A percentile compares a stretch with the other conserved stretches of the same genome.
phyloP scores from a whole-genome alignment of 1,140 invertebrate species.

The Trichogramma pretiosum region DNA sequence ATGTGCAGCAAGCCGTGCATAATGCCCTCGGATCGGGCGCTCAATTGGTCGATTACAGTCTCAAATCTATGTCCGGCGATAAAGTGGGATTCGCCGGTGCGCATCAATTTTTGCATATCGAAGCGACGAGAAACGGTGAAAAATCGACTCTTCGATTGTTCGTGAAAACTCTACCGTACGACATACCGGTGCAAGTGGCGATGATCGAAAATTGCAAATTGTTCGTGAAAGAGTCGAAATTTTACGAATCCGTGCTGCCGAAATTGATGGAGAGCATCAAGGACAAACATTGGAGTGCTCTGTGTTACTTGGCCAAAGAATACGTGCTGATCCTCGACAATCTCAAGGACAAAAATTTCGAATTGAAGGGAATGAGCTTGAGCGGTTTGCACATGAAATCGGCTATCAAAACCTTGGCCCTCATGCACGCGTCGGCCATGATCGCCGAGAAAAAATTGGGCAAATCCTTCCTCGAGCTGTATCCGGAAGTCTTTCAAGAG shows the following conservation, averaged over 20 bases:
- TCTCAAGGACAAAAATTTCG: constrained; percentile 15
- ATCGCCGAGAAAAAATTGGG: not conserved
- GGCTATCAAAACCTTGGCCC: not conserved
- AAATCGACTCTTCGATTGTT: too few relatives aligned
- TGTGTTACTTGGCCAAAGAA: constrained; percentile 38
- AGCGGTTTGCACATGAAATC: not conserved
- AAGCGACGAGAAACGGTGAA: too few relatives aligned
- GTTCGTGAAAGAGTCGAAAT: not conserved
- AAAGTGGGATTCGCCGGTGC: too few relatives aligned
- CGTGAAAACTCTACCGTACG: not conserved
- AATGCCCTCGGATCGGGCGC: too few relatives aligned
- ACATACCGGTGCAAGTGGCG: not conserved
- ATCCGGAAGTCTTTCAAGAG: not conserved
- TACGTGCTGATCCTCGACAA: constrained; percentile 20
- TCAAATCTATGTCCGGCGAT: too few relatives aligned
- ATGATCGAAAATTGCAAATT: not conserved
- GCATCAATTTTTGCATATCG: too few relatives aligned
- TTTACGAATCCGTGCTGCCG: not conserved
- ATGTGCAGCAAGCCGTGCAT: too few relatives aligned
- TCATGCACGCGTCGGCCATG: not conserved
- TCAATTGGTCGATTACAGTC: too few relatives aligned
- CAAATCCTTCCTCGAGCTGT: not conserved
- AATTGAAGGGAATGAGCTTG: not conserved
- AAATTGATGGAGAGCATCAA: not conserved
- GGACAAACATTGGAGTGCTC: constrained; percentile 27